A percentile compares a stretch with the other conserved stretches of the same genome.
Conservation (phyloP, 2,797 vertebrate species). For the Chelon labrosus region DNA sequence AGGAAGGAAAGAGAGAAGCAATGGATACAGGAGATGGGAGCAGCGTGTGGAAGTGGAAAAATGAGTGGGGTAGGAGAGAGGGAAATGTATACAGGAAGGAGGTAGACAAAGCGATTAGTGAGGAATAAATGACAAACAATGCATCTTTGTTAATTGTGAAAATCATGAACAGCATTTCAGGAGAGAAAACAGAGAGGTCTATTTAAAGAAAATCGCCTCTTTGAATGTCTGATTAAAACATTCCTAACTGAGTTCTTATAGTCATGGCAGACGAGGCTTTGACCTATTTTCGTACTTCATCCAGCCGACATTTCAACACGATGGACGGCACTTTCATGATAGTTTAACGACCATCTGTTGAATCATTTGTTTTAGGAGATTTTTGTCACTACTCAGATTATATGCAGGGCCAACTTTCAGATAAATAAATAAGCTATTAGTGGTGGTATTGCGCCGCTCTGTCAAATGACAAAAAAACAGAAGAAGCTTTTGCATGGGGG, state of each 20-base stretch:
- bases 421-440: neutral
- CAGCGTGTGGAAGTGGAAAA: neutral
- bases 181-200: neutral
- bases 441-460: neutral
- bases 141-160: neutral
- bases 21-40: neutral
- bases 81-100: neutral
- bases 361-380: neutral
- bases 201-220: too few species aligned
- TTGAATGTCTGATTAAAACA: neutral
- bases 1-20: neutral
- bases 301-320: neutral
- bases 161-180: neutral
- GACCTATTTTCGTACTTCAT: conserved; percentile 7
- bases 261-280: neutral
- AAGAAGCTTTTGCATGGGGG: conserved; percentile 4
- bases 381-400: conserved; percentile 5
- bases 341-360: neutral
- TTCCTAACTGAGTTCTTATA: neutral
- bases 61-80: neutral
- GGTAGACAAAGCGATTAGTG: conserved; percentile 15
- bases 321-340: conserved; percentile 4
- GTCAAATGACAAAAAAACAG: neutral
- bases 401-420: neutral
- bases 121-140: neutral